Evolutionary conservation across 2,797 vertebrate species (phyloP).

Genomic region (Thripadectes ignobilis): DNA sequence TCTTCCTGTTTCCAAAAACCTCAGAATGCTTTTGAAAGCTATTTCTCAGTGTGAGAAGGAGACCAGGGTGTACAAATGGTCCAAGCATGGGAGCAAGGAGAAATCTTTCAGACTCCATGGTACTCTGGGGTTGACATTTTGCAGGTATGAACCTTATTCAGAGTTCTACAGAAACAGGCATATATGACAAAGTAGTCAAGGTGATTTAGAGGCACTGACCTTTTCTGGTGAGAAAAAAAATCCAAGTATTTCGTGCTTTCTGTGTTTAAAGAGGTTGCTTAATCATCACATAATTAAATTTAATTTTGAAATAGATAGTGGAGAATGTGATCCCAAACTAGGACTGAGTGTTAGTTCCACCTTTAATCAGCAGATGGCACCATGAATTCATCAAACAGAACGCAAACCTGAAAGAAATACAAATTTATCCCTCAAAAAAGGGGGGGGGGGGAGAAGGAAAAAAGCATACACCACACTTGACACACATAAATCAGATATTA

Average conservation of each 20-base stretch:
- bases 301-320: neutral
- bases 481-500: constrained; percentile 53
- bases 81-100: neutral
- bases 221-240: neutral
- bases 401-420: neutral
- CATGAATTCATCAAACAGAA: constrained; percentile 58
- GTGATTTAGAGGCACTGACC: neutral
- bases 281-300: neutral
- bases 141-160: neutral
- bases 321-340: neutral
- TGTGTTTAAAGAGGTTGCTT: neutral
- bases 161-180: neutral
- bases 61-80: neutral
- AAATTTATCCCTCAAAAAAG: neutral
- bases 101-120: neutral
- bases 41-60: neutral
- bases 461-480: constrained; percentile 3
- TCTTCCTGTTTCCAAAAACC: neutral
- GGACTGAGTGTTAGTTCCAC: neutral
- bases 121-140: neutral
- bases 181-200: neutral
- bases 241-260: neutral
- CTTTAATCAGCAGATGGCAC: constrained; percentile 73
- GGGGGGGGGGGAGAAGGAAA: neutral
- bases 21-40: neutral